phyloP scores from a whole-genome alignment of 2,113 vertebrate species.

The Gavialis gangeticus region DNA sequence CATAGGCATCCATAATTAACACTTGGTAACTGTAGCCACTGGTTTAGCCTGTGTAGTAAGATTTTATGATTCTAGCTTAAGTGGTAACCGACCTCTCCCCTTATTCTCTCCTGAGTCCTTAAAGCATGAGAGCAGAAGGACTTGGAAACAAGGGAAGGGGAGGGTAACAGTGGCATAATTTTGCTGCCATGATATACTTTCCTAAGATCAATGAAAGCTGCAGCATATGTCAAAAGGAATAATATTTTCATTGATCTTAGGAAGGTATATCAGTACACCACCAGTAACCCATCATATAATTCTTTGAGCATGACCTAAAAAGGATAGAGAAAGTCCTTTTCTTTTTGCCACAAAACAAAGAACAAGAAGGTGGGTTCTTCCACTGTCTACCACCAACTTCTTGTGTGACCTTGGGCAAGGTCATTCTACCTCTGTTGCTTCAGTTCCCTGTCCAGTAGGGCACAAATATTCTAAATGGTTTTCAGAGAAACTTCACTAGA shows the following conservation, averaged over 20 bases:
- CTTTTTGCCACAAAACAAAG: neutral
- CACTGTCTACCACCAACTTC: neutral
- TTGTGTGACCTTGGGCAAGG: neutral
- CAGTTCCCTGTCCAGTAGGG: neutral
- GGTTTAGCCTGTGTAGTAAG: too few species aligned
- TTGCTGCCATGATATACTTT: too few species aligned
- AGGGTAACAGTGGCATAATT: too few species aligned
- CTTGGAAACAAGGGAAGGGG: too few species aligned
- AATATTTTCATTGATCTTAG: neutral
- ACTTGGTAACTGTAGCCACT: too few species aligned
- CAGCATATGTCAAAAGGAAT: too few species aligned
- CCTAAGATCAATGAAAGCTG: too few species aligned
- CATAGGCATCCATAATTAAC: too few species aligned
- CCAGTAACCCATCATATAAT: neutral
- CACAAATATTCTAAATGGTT: conserved; percentile 22
- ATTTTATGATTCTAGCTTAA: too few species aligned
- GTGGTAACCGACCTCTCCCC: too few species aligned
- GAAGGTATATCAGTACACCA: neutral
- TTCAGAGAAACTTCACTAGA: neutral
- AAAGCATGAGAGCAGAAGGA: too few species aligned
- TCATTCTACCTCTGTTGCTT: conserved; percentile 8
- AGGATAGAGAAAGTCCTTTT: neutral
- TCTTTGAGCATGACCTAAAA: neutral
- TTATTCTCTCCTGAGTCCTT: too few species aligned
- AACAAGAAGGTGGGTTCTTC: neutral